Conservation (phyloP, 2,888 invertebrate species). For the Graphium colonna region DNA sequence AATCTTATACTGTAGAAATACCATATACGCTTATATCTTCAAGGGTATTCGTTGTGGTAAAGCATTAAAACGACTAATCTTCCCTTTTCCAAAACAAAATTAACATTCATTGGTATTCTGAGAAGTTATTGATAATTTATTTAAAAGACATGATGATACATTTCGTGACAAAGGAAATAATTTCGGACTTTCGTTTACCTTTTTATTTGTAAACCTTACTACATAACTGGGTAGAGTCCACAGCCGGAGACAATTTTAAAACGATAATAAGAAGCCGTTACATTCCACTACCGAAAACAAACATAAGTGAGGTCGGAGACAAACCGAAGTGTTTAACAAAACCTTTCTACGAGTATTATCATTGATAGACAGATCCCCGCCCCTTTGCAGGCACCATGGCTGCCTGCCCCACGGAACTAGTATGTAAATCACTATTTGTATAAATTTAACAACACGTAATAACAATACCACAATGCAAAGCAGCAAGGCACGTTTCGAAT, state of each 20-base stretch:
- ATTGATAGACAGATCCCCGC: slow-evolving; percentile 55
- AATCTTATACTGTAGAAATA: no score
- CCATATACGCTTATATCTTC: no score
- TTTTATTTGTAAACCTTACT: no score
- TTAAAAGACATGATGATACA: no score
- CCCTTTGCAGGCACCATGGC: slow-evolving; percentile 35
- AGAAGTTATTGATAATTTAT: no score
- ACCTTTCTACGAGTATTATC: slow-evolving; percentile 49
- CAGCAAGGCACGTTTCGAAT: not conserved
- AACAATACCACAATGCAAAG: not conserved
- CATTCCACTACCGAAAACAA: slow-evolving; percentile 59
- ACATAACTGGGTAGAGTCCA: no score
- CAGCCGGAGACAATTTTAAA: not conserved
- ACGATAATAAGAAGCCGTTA: slow-evolving; percentile 35
- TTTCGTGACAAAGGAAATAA: no score
- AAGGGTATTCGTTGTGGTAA: no score
- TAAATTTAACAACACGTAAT: not conserved
- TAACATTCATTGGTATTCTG: no score
- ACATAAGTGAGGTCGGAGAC: slow-evolving; percentile 47
- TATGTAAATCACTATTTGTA: slow-evolving; percentile 35
- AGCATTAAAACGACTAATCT: no score
- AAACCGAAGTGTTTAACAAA: slow-evolving; percentile 56
- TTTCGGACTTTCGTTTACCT: no score
- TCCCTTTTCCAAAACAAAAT: no score
- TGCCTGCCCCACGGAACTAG: slow-evolving; percentile 32